These are phyloP conservation scores for Aphidoletes aphidimyza DNA, from an alignment of 2,888 invertebrate species.

Conservation along the genomic window DNA sequence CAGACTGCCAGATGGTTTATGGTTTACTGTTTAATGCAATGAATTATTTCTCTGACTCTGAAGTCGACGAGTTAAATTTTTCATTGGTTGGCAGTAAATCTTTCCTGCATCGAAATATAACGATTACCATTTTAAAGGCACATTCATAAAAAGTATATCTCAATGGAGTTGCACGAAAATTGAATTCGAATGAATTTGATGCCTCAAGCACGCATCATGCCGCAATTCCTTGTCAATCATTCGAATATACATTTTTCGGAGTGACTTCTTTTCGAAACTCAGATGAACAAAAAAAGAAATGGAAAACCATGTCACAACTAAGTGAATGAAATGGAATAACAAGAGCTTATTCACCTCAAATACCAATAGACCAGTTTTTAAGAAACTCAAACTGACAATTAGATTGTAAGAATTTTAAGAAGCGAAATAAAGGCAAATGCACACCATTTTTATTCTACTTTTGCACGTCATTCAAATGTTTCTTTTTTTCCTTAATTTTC, in stretches of 20 bases:
- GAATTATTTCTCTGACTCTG: too few species aligned
- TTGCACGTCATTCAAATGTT: constrained; percentile 14
- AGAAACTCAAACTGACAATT: background rate
- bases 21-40: too few species aligned
- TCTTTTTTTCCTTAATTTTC: background rate
- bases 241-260: too few species aligned
- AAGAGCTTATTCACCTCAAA: constrained; percentile 17
- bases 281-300: background rate
- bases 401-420: background rate
- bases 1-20: constrained; percentile 7
- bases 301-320: background rate
- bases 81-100: too few species aligned
- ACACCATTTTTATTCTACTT: background rate
- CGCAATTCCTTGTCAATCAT: too few species aligned
- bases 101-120: too few species aligned
- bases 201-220: too few species aligned
- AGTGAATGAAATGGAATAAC: background rate
- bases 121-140: too few species aligned
- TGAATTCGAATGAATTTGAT: too few species aligned
- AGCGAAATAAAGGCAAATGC: background rate
- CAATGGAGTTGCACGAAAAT: too few species aligned
- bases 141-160: too few species aligned
- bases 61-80: too few species aligned
- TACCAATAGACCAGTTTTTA: constrained; percentile 26
- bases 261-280: background rate